These are phyloP conservation scores for Nephila pilipes DNA, from an alignment of 1,140 invertebrate species.

Conservation along the genomic window DNA sequence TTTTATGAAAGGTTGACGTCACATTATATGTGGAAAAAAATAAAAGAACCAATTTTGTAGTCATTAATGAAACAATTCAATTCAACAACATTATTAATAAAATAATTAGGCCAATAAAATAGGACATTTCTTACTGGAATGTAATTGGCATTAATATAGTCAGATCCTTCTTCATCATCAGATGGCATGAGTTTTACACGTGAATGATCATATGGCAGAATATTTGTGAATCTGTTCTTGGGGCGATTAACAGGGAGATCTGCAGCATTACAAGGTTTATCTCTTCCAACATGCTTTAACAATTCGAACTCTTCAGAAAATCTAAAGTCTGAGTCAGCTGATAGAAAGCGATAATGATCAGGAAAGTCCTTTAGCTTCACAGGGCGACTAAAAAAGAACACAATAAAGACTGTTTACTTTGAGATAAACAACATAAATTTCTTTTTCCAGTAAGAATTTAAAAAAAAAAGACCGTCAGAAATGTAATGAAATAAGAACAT, in stretches of 20 bases:
- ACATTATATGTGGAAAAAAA: no score
- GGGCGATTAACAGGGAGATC: slow-evolving; percentile 97
- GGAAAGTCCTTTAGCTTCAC: slow-evolving; percentile 93
- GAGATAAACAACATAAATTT: no score
- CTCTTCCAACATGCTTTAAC: slow-evolving; percentile 95
- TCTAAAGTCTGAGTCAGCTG: slow-evolving; percentile 98
- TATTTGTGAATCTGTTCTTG: slow-evolving; percentile 99
- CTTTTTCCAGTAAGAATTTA: no score
- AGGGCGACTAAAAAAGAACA: slow-evolving; percentile 86
- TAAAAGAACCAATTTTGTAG: no score
- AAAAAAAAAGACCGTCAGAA: no score
- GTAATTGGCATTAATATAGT: slow-evolving; percentile 98
- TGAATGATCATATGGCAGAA: slow-evolving; percentile 98
- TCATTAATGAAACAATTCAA: no score
- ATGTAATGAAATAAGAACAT: no score
- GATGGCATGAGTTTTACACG: slow-evolving; percentile 95
- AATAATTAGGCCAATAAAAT: no score
- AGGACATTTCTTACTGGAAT: slow-evolving; percentile 84
- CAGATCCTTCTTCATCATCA: slow-evolving; percentile 97
- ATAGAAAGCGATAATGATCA: slow-evolving; percentile 97
- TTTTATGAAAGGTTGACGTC: no score
- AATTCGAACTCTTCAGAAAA: slow-evolving; percentile 99
- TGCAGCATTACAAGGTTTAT: slow-evolving; percentile 90
- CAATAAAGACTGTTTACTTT: no score
- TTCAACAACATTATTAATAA: no score